phyloP scores from a whole-genome alignment of 2,797 vertebrate genomes.

The Gallinago solitaria region DNA sequence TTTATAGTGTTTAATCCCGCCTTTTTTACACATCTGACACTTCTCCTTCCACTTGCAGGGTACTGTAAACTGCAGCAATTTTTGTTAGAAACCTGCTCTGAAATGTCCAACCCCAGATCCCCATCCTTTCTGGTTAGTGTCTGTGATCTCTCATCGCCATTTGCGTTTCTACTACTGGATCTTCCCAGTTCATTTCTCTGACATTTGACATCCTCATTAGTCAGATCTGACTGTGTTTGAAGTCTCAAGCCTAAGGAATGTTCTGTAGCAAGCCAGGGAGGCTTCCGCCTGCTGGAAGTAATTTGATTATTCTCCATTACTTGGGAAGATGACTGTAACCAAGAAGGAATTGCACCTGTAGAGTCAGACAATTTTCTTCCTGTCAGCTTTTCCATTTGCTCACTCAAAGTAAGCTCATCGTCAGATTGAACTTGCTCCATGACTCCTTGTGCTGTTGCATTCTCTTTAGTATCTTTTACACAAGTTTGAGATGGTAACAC shows the following conservation, averaged over 20 bases:
- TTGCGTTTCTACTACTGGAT: neutral
- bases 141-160: slow-evolving; percentile 40
- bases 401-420: slow-evolving; percentile 66
- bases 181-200: slow-evolving; percentile 50
- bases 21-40: slow-evolving; percentile 61
- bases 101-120: slow-evolving; percentile 69
- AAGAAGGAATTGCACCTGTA: slow-evolving; percentile 79
- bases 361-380: slow-evolving; percentile 71
- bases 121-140: slow-evolving; percentile 52
- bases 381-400: slow-evolving; percentile 73
- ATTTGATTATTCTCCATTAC: slow-evolving; percentile 60
- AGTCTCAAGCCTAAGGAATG: slow-evolving; percentile 45
- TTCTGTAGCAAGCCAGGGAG: slow-evolving; percentile 82
- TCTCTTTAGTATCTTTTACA: neutral
- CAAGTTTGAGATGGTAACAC: slow-evolving; percentile 26
- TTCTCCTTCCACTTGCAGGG: slow-evolving; percentile 84
- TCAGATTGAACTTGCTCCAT: slow-evolving; percentile 27
- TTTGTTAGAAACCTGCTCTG: slow-evolving; percentile 8
- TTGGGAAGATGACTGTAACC: slow-evolving; percentile 80
- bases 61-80: slow-evolving; percentile 47
- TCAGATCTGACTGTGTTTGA: slow-evolving; percentile 39
- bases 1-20: neutral
- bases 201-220: slow-evolving; percentile 72
- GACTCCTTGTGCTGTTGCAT: neutral
- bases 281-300: slow-evolving; percentile 72